A percentile compares a stretch with the other conserved stretches of the same genome.
Conservation (phyloP, 1,140 invertebrate genomes). For the Rhagoletis zephyria region DNA sequence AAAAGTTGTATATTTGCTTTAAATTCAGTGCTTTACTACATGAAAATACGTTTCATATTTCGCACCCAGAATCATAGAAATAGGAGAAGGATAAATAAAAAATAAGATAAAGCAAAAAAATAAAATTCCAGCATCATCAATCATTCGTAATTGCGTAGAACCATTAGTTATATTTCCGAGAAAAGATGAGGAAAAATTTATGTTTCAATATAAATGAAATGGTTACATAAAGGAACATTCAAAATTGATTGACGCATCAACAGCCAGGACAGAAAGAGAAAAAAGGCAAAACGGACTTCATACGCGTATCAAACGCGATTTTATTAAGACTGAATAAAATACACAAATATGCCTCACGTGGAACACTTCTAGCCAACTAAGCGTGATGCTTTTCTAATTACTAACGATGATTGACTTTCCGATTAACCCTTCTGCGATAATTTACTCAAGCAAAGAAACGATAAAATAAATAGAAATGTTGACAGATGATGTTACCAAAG, state of each 20-base stretch:
- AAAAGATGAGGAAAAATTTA: too few relatives aligned
- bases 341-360: neutral
- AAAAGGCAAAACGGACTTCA: neutral
- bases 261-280: neutral
- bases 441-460: neutral
- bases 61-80: too few relatives aligned
- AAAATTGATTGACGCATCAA: neutral
- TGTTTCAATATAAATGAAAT: too few relatives aligned
- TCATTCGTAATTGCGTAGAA: too few relatives aligned
- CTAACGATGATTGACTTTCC: neutral
- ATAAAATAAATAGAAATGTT: neutral
- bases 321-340: neutral
- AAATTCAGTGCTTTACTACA: too few relatives aligned
- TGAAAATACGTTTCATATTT: too few relatives aligned
- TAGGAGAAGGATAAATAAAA: too few relatives aligned
- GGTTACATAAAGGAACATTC: neutral
- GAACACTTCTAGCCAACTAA: too few relatives aligned
- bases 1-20: too few relatives aligned
- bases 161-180: too few relatives aligned
- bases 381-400: conserved; percentile 23
- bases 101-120: too few relatives aligned
- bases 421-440: neutral
- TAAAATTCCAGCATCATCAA: too few relatives aligned
- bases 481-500: conserved; percentile 41
- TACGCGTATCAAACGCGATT: neutral